phyloP scores from a whole-genome alignment of 1,140 invertebrate species.

The Cyphomyrmex costatus region DNA sequence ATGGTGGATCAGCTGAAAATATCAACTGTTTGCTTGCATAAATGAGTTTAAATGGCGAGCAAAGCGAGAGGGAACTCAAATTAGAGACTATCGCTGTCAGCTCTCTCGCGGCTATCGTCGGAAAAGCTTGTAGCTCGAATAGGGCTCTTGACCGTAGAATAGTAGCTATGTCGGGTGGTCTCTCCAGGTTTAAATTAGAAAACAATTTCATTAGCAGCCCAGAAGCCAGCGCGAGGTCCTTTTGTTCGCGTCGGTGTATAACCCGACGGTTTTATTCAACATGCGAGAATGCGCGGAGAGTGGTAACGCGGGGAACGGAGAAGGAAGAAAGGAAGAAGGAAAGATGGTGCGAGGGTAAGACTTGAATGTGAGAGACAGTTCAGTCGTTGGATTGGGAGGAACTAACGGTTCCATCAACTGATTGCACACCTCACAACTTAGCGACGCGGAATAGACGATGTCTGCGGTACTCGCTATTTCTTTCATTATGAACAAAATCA shows the following conservation, averaged over 20 bases:
- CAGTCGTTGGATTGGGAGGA: slow-evolving; percentile 44
- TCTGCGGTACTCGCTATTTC: neutral
- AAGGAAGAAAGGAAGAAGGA: slow-evolving; percentile 28
- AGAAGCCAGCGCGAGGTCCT: slow-evolving; percentile 31
- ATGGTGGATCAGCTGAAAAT: slow-evolving; percentile 33
- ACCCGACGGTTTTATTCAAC: slow-evolving; percentile 62
- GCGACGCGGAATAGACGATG: slow-evolving; percentile 19
- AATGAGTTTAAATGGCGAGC: slow-evolving; percentile 25
- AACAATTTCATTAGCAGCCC: slow-evolving; percentile 77
- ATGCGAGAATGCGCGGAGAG: slow-evolving; percentile 36
- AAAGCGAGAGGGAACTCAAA: slow-evolving; percentile 26
- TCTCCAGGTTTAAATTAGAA: slow-evolving; percentile 71
- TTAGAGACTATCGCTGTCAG: slow-evolving; percentile 67
- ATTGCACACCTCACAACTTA: slow-evolving; percentile 66
- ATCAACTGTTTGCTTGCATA: slow-evolving; percentile 48
- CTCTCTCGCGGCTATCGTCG: slow-evolving; percentile 39
- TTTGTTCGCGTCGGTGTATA: slow-evolving; percentile 63
- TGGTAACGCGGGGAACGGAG: neutral
- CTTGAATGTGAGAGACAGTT: slow-evolving; percentile 62
- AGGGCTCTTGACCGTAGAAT: slow-evolving; percentile 57
- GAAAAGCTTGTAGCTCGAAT: slow-evolving; percentile 52
- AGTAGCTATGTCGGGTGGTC: slow-evolving; percentile 28
- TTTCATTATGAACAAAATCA: slow-evolving; percentile 65
- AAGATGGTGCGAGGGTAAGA: slow-evolving; percentile 37
- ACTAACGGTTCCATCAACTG: slow-evolving; percentile 68